Base-by-base conservation (phyloP, 2,888 invertebrate genomes). In the Syrphus vitripennis region DNA sequence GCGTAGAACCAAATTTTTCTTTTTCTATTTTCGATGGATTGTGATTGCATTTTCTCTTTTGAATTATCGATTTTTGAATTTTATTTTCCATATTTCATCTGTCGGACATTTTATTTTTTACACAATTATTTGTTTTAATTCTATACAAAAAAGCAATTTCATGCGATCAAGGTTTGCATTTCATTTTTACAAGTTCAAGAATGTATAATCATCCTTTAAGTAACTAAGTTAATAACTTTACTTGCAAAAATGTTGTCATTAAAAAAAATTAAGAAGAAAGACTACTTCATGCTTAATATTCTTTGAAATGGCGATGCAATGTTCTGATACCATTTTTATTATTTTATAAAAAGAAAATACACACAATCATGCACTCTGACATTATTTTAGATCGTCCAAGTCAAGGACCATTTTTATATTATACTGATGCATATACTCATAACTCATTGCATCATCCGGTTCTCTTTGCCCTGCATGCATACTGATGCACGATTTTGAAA, bases 291-390 rank as follows among this genome's bases (percentile, higher is more conserved):
- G 16, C 29, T 29, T 55, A 16, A 29, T n/a, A 29, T 9, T 29
- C 29, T 16, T 16, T 55, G 4, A 29, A n/a, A n/a, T 55, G 26
- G 53, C 26, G 26, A 55, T 29, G 29, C n/a, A 5, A 55, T 55
- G 59, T 14, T 34, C 7, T 61, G 59, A 57, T 57, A 59, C 37
- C 19, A 57, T 63, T 42, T 63, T 63, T 19, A 42, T 42, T 63
- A n/a, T 26, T 29, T 26, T 26, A 40, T 42, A 63, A 63, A 16
- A 21, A 21, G 26, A 21, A 26, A 5, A 10, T 1, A 34, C 10
- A 19, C 12, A 14, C 6, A 50, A 1, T 19, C 1, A 26, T 4
- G 12, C n/a, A 16, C n/a, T 9, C 16, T 45, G 29, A 4, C 29
- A 45, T 65, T 12, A 3, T 14, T 45, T 29, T 45, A 63, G 12